phyloP scores from a whole-genome alignment of 2,888 invertebrate genomes.

The Yponomeuta plumbellus region DNA sequence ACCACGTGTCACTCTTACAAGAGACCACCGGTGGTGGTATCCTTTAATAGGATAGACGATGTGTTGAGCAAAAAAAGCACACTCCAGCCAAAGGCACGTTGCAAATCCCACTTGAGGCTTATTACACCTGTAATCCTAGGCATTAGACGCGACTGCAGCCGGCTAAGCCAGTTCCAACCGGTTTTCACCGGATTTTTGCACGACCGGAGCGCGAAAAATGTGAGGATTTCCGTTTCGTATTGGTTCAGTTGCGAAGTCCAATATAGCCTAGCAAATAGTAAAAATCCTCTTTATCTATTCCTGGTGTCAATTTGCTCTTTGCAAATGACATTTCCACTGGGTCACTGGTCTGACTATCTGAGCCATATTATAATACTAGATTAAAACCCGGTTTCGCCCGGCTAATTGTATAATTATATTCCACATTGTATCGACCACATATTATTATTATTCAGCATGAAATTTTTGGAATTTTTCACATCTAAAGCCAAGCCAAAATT shows the following conservation, averaged over 20 bases:
- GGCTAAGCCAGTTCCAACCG: slow-evolving; percentile 24
- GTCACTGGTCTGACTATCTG: not conserved
- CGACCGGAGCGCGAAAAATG: not conserved
- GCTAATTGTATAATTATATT: too few species aligned
- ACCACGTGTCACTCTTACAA: too few species aligned
- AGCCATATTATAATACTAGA: not conserved
- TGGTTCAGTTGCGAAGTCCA: not conserved
- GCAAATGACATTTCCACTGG: not conserved
- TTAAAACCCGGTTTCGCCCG: too few species aligned
- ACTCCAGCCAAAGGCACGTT: not conserved
- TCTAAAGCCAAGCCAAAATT: too few species aligned
- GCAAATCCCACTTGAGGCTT: slow-evolving; percentile 11
- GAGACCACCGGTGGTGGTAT: too few species aligned
- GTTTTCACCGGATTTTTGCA: slow-evolving; percentile 30
- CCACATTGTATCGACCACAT: too few species aligned
- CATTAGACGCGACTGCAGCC: slow-evolving; percentile 29
- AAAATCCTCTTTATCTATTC: not conserved
- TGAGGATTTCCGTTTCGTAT: not conserved
- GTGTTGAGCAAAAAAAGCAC: not conserved
- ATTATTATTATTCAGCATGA: too few species aligned
- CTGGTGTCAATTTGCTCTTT: not conserved
- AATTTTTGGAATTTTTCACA: too few species aligned
- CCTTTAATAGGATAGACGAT: not conserved
- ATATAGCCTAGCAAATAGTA: not conserved
- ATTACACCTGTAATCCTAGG: slow-evolving; percentile 29